Base-by-base conservation (phyloP, 2,888 invertebrate species). In the Kuschelorhynchus macadamiae region DNA sequence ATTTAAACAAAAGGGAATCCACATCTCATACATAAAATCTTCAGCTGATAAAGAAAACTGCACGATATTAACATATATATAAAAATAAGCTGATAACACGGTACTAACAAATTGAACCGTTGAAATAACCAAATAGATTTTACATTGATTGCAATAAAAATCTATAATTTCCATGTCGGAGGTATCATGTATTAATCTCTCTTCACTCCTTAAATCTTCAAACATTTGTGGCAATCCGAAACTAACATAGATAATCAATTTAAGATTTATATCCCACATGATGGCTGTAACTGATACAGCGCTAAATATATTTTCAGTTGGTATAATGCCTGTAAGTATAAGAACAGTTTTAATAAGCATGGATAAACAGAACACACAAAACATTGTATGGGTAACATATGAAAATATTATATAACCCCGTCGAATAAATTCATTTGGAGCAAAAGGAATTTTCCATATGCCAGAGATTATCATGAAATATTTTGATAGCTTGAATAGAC, bases 11-110 rank as follows among this genome's bases (percentile, higher is more conserved):
- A 52, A 32, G 7, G 52, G 52, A 5, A 52, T 18, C 52, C 52
- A 52, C 12, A 52, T 16, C 4, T 52, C 52, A 16, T 33, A 52
- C 32, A 52, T 52, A 18, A 52, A 52, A 16, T 52, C 16, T 16
- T 52, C 36, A 0, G 33, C n/a, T 1, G 33, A 16, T 1, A 36
- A 9, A 14, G 36, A 32, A 16, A 52, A 32, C 8, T 33, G 16
- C 5, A 33, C 16, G 4, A 52, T n/a, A 16, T 52, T 52, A 7
- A 32, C 5, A 5, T 12, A 3, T 0, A 33, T 12, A 12, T 33
- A 33, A 9, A 16, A 32, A 52, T 32, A 52, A 11, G 18, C 36
- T 11, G 52, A 17, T 1, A 52, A 32, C 16, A 16, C 5, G 4
- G 49, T 21, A n/a, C 11, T 49, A 11, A 49, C 7, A 8, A 49